Base-by-base conservation (phyloP, 2,888 invertebrate genomes). In the Petrolisthes cinctipes region DNA sequence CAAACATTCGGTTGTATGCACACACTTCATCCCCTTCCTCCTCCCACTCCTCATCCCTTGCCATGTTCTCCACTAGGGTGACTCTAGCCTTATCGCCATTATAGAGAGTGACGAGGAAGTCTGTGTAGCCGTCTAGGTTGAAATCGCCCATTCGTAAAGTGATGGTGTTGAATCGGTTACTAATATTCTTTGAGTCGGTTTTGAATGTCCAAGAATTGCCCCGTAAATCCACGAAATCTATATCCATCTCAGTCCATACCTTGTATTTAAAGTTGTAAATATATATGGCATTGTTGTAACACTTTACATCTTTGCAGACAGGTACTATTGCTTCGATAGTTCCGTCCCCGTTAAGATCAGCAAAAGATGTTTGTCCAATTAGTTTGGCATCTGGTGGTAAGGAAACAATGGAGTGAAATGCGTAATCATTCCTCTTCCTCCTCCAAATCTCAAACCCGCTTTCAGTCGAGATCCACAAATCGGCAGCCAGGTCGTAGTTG, bases 121-220 rank as follows among this genome's bases (percentile, higher is more conserved):
- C 99, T 5, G 98, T 98, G 93, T 96, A 98, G 0, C 98, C 98
- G 93, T 99, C 98, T 95, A 98, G 96, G 92, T 99, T 98, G 92
- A 96, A 97, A 93, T 99, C 99, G 4, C 98, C 98, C 91, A 96
- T 96, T 68, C 97, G 94, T 91, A 98, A 94, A 0, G 97, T 96
- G 82, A 97, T 96, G 96, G 96, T 95, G 91, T 96, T 94, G 92
- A 97, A 97, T 85, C 92, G 92, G 5, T 92, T 92, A 3, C 23
- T 9, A 1, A 37, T 37, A 37, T 1, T 1, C 0, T 37, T 2
- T 37, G 37, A 37, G 37, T n/a, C 93, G 57, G 94, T 93, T 37
- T 37, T 37, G 93, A 97, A 96, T 83, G 95, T 94, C 97, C 97
- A 96, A 0, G 93, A 92, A 93, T 96, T 96, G 92, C 95, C 95